These are phyloP conservation scores for Chelonoidis abingdonii DNA, from an alignment of 2,113 vertebrate genomes.

Conservation along the genomic window DNA sequence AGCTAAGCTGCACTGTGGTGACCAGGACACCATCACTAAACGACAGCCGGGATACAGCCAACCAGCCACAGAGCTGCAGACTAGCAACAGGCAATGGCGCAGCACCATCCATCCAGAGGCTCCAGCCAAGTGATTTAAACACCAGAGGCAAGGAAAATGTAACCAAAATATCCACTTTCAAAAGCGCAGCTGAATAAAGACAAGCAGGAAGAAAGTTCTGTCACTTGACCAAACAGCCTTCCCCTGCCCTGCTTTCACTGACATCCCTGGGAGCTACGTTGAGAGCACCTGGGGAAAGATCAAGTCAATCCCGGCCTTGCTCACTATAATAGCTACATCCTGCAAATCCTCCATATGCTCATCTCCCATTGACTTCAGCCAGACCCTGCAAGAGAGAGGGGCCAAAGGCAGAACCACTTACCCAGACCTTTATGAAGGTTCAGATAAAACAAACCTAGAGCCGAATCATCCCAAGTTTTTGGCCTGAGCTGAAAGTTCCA, in stretches of 20 bases:
- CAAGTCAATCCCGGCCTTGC: not conserved
- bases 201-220: not conserved
- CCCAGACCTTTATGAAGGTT: not conserved
- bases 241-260: not conserved
- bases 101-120: rapidly evolving
- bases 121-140: rapidly evolving
- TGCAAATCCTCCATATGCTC: not conserved
- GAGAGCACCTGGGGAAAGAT: not conserved
- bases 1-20: slow-evolving; percentile 16
- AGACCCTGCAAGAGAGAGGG: not conserved
- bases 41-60: not conserved
- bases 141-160: not conserved
- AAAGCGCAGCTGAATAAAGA: not conserved
- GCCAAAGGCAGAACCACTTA: not conserved
- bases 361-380: not conserved
- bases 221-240: not conserved
- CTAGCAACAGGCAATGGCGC: not conserved
- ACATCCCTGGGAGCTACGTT: rapidly evolving
- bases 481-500: not conserved
- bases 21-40: not conserved
- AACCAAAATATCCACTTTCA: rapidly evolving
- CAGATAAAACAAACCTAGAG: not conserved
- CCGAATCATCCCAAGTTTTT: not conserved
- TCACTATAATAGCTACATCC: not conserved
- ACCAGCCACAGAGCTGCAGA: not conserved